Percentiles rank a stretch among this genome's conserved stretches.
These are phyloP conservation scores for Plumapathes pennacea DNA, from an alignment of 92 coral and sea anemone species.

Conservation along the genomic window DNA sequence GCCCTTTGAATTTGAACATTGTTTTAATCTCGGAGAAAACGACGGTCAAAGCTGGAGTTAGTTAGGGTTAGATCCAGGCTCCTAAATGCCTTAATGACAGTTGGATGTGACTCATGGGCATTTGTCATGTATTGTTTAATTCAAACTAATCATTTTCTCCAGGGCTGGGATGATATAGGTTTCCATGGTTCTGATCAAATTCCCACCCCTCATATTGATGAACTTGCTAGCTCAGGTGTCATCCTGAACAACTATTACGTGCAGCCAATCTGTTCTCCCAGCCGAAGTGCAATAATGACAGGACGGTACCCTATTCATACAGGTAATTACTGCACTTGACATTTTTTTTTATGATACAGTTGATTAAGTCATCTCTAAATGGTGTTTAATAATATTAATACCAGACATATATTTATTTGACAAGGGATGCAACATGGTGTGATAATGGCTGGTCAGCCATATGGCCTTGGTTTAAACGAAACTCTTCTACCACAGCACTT, in stretches of 20 bases:
- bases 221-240: slow-evolving; percentile 60
- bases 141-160: background rate
- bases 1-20: too few relatives aligned
- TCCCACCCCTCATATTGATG: slow-evolving; percentile 74
- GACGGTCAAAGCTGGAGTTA: too few relatives aligned
- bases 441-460: slow-evolving; percentile 69
- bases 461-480: slow-evolving; percentile 74
- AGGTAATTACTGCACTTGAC: too few relatives aligned
- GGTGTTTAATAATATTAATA: too few relatives aligned
- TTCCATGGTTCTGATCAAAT: slow-evolving; percentile 78
- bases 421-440: slow-evolving; percentile 72
- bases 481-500: slow-evolving; percentile 73
- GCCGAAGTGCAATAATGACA: slow-evolving; percentile 73
- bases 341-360: too few relatives aligned
- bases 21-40: too few relatives aligned
- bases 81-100: too few relatives aligned
- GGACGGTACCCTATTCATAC: slow-evolving; percentile 84
- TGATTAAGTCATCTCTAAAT: too few relatives aligned
- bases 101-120: too few relatives aligned
- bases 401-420: background rate
- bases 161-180: slow-evolving; percentile 84
- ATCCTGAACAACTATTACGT: slow-evolving; percentile 79
- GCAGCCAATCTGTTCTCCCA: slow-evolving; percentile 73
- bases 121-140: background rate
- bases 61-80: too few relatives aligned